Base-by-base conservation (phyloP, 2,113 vertebrate species). In the Heterotis niloticus region DNA sequence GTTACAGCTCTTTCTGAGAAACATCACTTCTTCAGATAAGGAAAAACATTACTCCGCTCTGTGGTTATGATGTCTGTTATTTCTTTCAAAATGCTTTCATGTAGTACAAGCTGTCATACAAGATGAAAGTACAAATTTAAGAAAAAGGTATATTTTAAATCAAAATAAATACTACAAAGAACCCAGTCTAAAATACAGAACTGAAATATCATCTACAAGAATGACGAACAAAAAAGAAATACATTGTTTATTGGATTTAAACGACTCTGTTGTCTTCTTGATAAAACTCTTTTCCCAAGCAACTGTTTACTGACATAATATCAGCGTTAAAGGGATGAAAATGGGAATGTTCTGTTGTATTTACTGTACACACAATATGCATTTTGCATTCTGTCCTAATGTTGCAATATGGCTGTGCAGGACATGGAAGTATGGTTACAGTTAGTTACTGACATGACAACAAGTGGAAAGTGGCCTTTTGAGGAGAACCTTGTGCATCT, bases 81-180 rank as follows among this genome's bases (percentile, higher is more conserved):
- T 59, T 57, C 9, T 65, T 23, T 65, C 62, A 77, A 10, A 77
- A 78, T 78, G 52, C 1, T 13, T 70, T 70, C 66, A 69, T 12
- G n/a, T 34, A 70, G 56, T 28, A 64, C n/a, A 34, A 54, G 17
- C 17, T 23, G 12, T 62, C 75, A 24, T 51, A 76, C 18, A 5
- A 64, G 34, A 20, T 64, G 34, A 17, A 64, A 75, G 29, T 59
- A 29, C 10, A 64, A 52, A 29, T 51, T 20, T 69, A 60, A 60
- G 56, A 52, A 34, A 70, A 62, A 70, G 20, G 23, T 44, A 60
- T 9, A 78, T 59, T 70, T n/a, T 62, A 29, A 29, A 59, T 60
- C 66, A 78, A 52, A 78, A 78, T 78, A 78, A 78, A 78, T 78
- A 78, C 54, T 78, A 69, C 5, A 78, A 52, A 59, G 26, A 71